Base-by-base conservation (phyloP, 1,140 invertebrate species). In the Caerostris extrusa region DNA sequence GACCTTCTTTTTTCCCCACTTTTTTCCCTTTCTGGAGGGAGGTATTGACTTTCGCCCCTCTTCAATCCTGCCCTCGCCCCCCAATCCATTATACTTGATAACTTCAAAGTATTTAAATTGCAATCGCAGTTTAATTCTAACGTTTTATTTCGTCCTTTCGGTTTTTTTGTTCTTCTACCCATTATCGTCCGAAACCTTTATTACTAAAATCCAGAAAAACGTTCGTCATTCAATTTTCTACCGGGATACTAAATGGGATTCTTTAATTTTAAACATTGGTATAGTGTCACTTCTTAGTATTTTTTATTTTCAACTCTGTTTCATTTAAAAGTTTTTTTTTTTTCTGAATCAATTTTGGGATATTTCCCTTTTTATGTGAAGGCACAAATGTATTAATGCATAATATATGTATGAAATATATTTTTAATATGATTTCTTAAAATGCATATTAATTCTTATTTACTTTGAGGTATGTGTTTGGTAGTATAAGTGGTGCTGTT, bases 21-120 rank as follows among this genome's bases (percentile, higher is more conserved):
- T 34, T 34, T 34, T 64, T 17, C 61, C 61, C 8, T 64, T 12
- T 64, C 14, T 64, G 61, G 17, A 5, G 61, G 61, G 17, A 5
- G 61, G 12, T 64, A 64, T 64, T 64, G 17, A 64, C 61, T 64
- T 64, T 64, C 17, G 17, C 61, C 61, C 61, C 61, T 64, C 34
- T 64, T 50, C 71, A 77, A 77, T 77, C 34, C 19, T 34, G 19
- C 50, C 10, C 34, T 34, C 14, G 19, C 50, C 10, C 50, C 10
- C 14, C 71, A 50, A 77, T 77, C 71, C 71, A 50, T 77, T 77
- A 77, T 12, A 77, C 71, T 50, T 77, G 71, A 77, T 77, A 77
- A 77, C 34, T 77, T 5, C 34, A 53, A 77, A 50, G 34, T 50
- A 77, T 77, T 77, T 77, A 77, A 77, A 77, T 77, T 77, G 71